A percentile compares a stretch with the other conserved stretches of the same genome.
phyloP scores from a whole-genome alignment of 2,888 invertebrate genomes.

The Myopa tessellatipennis region DNA sequence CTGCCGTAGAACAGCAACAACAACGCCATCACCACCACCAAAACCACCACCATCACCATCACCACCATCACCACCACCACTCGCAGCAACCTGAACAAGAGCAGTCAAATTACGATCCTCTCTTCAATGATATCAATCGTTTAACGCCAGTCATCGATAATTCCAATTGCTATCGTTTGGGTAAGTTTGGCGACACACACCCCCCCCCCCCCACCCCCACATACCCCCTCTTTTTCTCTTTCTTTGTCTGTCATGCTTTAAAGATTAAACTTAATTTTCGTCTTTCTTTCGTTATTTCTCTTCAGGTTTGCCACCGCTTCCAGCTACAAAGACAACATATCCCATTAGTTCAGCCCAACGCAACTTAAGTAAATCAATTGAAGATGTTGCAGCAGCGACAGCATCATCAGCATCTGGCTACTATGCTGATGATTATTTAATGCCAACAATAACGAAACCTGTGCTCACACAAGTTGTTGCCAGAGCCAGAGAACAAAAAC shows the following conservation, averaged over 20 bases:
- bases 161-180: slow-evolving; percentile 68
- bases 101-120: slow-evolving; percentile 69
- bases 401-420: slow-evolving; percentile 37
- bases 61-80: slow-evolving; percentile 53
- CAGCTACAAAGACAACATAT: slow-evolving; percentile 49
- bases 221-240: no score
- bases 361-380: slow-evolving; percentile 67
- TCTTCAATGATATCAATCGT: slow-evolving; percentile 74
- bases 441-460: slow-evolving; percentile 60
- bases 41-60: slow-evolving; percentile 54
- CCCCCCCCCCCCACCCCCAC: no score
- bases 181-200: slow-evolving; percentile 50
- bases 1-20: slow-evolving; percentile 49
- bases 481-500: slow-evolving; percentile 35
- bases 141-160: slow-evolving; percentile 71
- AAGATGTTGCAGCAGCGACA: slow-evolving; percentile 59
- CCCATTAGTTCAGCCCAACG: slow-evolving; percentile 67
- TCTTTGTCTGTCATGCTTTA: neutral
- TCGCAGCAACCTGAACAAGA: slow-evolving; percentile 51
- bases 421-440: slow-evolving; percentile 49
- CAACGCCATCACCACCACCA: slow-evolving; percentile 44
- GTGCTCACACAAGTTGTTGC: slow-evolving; percentile 54
- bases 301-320: slow-evolving; percentile 46
- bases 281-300: slow-evolving; percentile 5
- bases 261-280: neutral